phyloP scores from a whole-genome alignment of 2,888 invertebrate genomes.

The Acanthococcus lagerstroemiae region DNA sequence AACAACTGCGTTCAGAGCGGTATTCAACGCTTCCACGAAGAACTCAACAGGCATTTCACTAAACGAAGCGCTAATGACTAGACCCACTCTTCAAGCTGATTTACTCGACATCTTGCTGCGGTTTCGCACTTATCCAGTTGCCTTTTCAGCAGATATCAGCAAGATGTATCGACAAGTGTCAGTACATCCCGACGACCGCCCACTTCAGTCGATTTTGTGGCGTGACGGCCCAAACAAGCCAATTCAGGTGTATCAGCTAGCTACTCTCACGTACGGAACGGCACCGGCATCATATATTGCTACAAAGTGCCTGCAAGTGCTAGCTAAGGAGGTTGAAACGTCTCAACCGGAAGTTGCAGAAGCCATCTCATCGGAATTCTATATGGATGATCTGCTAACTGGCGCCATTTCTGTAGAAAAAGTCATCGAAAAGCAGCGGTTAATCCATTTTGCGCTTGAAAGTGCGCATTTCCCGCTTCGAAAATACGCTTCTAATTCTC shows the following conservation, averaged over 20 bases:
- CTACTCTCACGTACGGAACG: conserved; percentile 40
- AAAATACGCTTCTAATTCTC: conserved; percentile 36
- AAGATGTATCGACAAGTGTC: conserved; percentile 41
- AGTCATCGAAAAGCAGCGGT: conserved; percentile 13
- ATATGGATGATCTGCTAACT: conserved; percentile 39
- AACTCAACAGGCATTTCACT: conserved; percentile 37
- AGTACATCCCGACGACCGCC: conserved; percentile 36
- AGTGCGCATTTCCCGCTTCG: conserved; percentile 34
- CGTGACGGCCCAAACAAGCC: conserved; percentile 32
- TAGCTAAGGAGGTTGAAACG: conserved; percentile 35
- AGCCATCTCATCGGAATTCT: conserved; percentile 36
- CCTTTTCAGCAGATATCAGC: conserved; percentile 40
- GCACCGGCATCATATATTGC: conserved; percentile 36
- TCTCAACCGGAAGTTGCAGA: conserved; percentile 27
- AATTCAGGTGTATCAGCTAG: conserved; percentile 34
- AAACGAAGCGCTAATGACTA: conserved; percentile 39
- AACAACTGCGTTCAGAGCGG: conserved; percentile 36
- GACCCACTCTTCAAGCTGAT: conserved; percentile 39
- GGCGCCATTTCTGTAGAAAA: conserved; percentile 34
- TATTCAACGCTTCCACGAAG: conserved; percentile 36
- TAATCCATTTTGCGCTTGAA: not conserved
- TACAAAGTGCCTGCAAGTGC: conserved; percentile 36
- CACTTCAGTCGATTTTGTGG: conserved; percentile 39
- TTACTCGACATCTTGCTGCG: conserved; percentile 38
- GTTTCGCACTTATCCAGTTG: conserved; percentile 37